Percentiles rank a stretch among this genome's conserved stretches.
Conservation (phyloP, 2,113 vertebrate species). For the Brachyhypopomus gauderio region DNA sequence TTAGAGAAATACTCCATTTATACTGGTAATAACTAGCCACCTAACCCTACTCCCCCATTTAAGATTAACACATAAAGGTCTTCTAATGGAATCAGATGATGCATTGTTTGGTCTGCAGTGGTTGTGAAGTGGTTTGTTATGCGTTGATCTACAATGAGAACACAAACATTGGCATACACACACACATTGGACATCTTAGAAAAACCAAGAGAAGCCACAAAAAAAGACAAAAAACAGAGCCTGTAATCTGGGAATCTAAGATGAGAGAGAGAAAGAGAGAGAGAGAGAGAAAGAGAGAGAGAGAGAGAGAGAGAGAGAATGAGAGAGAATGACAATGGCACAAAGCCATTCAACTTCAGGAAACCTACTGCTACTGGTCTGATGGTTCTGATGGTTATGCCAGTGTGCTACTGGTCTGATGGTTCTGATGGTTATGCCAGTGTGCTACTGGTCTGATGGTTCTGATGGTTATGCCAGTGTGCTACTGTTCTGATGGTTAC, state of each 20-base stretch:
- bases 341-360: background rate
- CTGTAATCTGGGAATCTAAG: slow-evolving; percentile 13
- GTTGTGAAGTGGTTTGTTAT: slow-evolving; percentile 47
- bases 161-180: slow-evolving; percentile 40
- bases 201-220: slow-evolving; percentile 32
- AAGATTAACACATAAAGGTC: slow-evolving; percentile 29
- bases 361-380: background rate
- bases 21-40: background rate
- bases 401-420: too few relatives aligned
- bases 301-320: too few relatives aligned
- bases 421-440: too few relatives aligned
- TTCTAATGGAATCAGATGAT: slow-evolving; percentile 38
- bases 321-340: slow-evolving; percentile 54
- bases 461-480: too few relatives aligned
- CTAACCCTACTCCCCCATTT: background rate
- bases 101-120: slow-evolving; percentile 44
- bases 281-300: slow-evolving; percentile 70
- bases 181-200: slow-evolving; percentile 36
- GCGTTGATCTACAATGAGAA: slow-evolving; percentile 34
- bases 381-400: too few relatives aligned
- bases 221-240: slow-evolving; percentile 12
- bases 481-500: too few relatives aligned
- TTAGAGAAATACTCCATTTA: background rate
- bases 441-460: too few relatives aligned
- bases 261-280: slow-evolving; percentile 58